Evolutionary conservation across 2,113 vertebrate species (phyloP), one percentile per base, ranked within the genome.

Genomic region (Herpailurus yagouaroundi): DNA sequence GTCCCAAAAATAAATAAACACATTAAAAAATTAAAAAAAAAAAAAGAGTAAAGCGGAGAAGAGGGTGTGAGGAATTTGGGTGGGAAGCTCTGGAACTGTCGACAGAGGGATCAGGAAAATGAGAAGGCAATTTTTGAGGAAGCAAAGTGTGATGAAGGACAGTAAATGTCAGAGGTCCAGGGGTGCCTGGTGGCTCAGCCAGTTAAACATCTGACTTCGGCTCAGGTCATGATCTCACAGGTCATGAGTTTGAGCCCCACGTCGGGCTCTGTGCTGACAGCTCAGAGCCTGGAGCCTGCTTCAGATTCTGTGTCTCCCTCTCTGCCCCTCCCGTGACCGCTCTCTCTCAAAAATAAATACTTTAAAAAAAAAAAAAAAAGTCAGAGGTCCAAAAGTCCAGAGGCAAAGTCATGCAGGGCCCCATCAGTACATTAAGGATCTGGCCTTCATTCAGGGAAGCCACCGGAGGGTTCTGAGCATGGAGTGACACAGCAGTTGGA

Each of bases 401-500:
- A 45, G 41, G 41, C 41, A 45, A 45, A 45, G 16, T 15, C 50
- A 5, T 11, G 4, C 8, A 21, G 15, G 12, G 9, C 13, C 38
- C 13, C 52, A 4, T n/a, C 16, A 2, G 69, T 36, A 25, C 33
- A 8, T 2, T 3, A 4, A 76, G 63, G 21, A 29, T 83, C 19
- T 25, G 79, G 38, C 66, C 18, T 76, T 74, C 83, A 52, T 52
- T 50, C 21, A 0, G 38, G 55, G 57, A 80, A 38, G 38, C 45
- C 33, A 27, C 0, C 3, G 33, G 23, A 63, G 10, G 48, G 10
- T 21, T 27, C 12, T 25, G 64, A 80, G 83, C 38, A 63, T 25
- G 74, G 1, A 4, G 1, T 3, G 13, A n/a, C 5, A 2, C 48
- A 16, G n/a, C 38, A 5, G 25, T 16, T 21, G 36, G 48, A 6